Base-by-base conservation (phyloP, 2,888 invertebrate genomes). In the Macaria liturata region DNA sequence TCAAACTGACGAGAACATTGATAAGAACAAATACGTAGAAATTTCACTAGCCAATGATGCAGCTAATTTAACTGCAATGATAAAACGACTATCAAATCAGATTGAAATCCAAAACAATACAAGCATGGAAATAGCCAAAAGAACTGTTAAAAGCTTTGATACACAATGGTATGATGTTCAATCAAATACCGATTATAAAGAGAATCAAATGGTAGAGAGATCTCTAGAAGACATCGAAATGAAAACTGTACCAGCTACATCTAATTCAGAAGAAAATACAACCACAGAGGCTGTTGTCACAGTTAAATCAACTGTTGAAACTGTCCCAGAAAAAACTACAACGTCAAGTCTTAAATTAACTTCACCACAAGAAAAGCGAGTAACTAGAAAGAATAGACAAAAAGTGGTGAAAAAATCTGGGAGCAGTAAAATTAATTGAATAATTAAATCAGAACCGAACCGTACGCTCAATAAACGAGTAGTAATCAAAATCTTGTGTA, bases 21-120 rank as follows among this genome's bases (percentile, higher is more conserved):
- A 76, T 55, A 71, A 66, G 30, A 78, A 76, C 60, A 78, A 73
- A 62, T 72, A 80, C 40, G 34, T 32, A 31, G 54, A 59, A 3
- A 57, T 45, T 8, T 66, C 69, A 9, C 61, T 65, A 20, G 54
- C 54, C 7, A 69, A 67, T 30, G 70, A 59, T 32, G 72, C 72
- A 6, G 68, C 67, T 20, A 65, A 68, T 4, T 63, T 76, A 9
- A 74, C 66, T 43, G 71, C 82, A 46, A 75, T 81, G 70, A 87
- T 87, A 7, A 71, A 72, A 9, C 72, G 63, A 30, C 53, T 87
- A 44, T 77, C 84, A 0, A 81, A 83, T 47, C 68, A 75, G 55
- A 88, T 87, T 54, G 86, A 88, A 3, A 71, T 68, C 59, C 80
- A 83, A 53, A 87, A 86, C 62, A 83, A 86, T 49, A 78, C 77